Conservation (phyloP, 2,113 vertebrate genomes). For the Megaceryle maxima region DNA sequence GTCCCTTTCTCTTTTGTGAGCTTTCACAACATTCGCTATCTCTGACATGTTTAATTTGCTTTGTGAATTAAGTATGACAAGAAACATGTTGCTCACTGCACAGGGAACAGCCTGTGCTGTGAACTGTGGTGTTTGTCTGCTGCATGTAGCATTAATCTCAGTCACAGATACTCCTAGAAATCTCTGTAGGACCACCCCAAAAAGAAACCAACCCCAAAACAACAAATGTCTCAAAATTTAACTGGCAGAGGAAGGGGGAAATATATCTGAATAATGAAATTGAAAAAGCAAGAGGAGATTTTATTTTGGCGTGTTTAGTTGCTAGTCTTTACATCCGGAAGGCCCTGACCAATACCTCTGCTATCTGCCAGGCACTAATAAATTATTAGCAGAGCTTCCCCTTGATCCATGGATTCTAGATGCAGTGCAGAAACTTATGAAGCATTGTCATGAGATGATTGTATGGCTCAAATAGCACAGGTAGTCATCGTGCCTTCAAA, state of each 20-base stretch:
- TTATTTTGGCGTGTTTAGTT: not conserved
- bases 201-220: not conserved
- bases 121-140: not conserved
- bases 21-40: not conserved
- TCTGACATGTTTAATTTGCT: constrained; percentile 11
- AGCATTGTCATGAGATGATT: not conserved
- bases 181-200: not conserved
- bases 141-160: not conserved
- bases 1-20: not conserved
- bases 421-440: not conserved
- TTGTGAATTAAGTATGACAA: constrained; percentile 17
- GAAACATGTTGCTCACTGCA: not conserved
- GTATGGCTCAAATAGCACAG: not conserved
- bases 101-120: not conserved
- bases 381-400: not conserved
- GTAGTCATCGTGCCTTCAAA: not conserved
- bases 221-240: not conserved
- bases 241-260: not conserved
- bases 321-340: not conserved
- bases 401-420: not conserved
- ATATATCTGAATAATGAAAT: not conserved
- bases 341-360: not conserved
- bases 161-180: not conserved
- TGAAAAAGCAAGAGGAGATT: not conserved
- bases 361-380: not conserved